Evolutionary conservation across 2,797 vertebrate species (phyloP).

Genomic region (Gadopsis marmoratus): DNA sequence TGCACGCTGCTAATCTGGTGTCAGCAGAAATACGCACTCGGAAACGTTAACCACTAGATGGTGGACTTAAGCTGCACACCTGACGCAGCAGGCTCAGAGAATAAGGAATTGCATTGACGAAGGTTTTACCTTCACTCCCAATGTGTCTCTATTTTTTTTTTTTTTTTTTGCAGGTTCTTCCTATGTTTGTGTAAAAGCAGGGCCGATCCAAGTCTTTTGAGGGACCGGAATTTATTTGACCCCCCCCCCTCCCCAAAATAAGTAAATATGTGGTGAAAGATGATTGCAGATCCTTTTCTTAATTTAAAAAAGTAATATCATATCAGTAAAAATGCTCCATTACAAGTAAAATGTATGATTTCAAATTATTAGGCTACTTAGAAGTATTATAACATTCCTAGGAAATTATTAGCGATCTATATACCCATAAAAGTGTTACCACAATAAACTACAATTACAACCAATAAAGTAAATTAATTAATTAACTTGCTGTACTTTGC

Average conservation of each 20-base stretch:
- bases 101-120: not conserved
- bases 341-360: not conserved
- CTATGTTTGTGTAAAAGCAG: not conserved
- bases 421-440: not conserved
- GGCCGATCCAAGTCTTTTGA: not conserved
- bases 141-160: not conserved
- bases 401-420: not conserved
- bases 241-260: too few relatives aligned
- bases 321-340: not conserved
- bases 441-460: not conserved
- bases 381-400: too few relatives aligned
- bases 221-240: not conserved
- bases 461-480: too few relatives aligned
- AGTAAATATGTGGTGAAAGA: not conserved
- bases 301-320: too few relatives aligned
- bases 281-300: not conserved
- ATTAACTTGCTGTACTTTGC: too few relatives aligned
- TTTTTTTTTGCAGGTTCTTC: not conserved
- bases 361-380: not conserved
- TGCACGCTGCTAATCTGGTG: not conserved
- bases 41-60: constrained; percentile 72
- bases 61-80: constrained; percentile 67
- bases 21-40: not conserved
- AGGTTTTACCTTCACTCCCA: not conserved
- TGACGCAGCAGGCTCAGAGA: constrained; percentile 8